These are phyloP conservation scores for Falco novaeseelandiae DNA, from an alignment of 2,797 vertebrate genomes.

Conservation along the genomic window DNA sequence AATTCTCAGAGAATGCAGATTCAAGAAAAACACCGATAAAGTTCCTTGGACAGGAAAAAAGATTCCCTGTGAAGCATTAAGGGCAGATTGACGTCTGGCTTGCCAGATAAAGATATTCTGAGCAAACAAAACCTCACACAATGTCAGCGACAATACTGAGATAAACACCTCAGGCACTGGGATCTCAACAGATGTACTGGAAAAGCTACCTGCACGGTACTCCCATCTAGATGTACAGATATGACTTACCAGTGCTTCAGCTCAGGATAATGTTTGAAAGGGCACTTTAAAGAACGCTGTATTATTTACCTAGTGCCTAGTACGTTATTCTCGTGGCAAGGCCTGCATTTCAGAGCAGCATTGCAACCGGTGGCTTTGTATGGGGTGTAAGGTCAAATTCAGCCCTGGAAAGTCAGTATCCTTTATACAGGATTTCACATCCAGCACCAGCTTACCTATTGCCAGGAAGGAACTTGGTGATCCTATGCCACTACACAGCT, in stretches of 20 bases:
- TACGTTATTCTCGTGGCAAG: neutral
- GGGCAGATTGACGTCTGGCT: conserved; percentile 38
- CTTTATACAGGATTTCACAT: neutral
- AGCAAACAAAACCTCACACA: conserved; percentile 18
- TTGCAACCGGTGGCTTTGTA: neutral
- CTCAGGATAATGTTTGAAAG: neutral
- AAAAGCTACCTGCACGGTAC: neutral
- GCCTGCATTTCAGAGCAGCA: neutral
- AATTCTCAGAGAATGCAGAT: conserved; percentile 42
- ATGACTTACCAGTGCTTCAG: neutral
- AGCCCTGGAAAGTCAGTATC: neutral
- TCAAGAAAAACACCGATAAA: conserved; percentile 41
- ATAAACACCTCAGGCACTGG: neutral
- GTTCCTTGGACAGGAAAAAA: conserved; percentile 2
- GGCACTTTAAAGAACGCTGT: neutral
- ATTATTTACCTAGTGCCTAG: neutral
- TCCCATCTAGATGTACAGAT: neutral
- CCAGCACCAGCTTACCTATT: neutral
- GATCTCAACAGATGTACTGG: neutral
- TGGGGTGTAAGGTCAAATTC: neutral
- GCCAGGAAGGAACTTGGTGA: neutral
- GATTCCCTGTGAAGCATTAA: conserved; percentile 21
- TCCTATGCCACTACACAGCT: neutral
- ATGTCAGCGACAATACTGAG: neutral
- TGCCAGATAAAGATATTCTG: conserved; percentile 47